Conservation (phyloP, 2,888 invertebrate species). For the Uloborus plumipes region DNA sequence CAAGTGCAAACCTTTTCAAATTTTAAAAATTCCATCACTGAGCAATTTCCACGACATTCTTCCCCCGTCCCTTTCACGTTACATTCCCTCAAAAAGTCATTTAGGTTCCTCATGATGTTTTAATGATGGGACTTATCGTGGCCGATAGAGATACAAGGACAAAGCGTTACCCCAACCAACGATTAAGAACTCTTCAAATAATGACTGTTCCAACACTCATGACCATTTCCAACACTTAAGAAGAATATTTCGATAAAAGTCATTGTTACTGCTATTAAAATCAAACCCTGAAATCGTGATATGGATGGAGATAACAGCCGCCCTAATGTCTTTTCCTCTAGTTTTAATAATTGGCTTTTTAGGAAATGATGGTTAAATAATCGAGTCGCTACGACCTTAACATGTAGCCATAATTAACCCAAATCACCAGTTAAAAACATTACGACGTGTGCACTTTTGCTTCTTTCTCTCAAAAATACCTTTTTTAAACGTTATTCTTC, state of each 20-base stretch:
- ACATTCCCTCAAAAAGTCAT: too few species aligned
- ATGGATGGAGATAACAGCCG: conserved; percentile 27
- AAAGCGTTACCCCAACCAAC: conserved; percentile 4
- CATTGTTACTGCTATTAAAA: conserved; percentile 44
- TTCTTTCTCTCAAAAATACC: conserved; percentile 12
- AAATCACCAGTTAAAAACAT: conserved; percentile 40
- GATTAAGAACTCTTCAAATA: conserved; percentile 13
- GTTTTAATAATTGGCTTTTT: conserved; percentile 49
- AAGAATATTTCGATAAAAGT: conserved; percentile 46
- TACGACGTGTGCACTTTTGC: conserved; percentile 5
- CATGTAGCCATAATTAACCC: conserved; percentile 36
- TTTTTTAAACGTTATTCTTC: background rate
- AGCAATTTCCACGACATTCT: too few species aligned
- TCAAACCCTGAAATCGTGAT: conserved; percentile 39
- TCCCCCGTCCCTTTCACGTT: too few species aligned
- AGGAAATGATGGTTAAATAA: conserved; percentile 25
- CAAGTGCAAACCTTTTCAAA: too few species aligned
- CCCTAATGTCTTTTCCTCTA: conserved; percentile 34
- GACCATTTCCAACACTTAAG: conserved; percentile 33
- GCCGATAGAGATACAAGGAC: background rate
- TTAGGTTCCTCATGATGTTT: background rate
- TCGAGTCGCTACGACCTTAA: conserved; percentile 21
- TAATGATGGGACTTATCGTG: conserved; percentile 22
- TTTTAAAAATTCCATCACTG: too few species aligned
- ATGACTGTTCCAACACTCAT: background rate